Evolutionary conservation across 1,140 invertebrate genomes (phyloP).

Genomic region (Akabosia matsudoensis): DNA sequence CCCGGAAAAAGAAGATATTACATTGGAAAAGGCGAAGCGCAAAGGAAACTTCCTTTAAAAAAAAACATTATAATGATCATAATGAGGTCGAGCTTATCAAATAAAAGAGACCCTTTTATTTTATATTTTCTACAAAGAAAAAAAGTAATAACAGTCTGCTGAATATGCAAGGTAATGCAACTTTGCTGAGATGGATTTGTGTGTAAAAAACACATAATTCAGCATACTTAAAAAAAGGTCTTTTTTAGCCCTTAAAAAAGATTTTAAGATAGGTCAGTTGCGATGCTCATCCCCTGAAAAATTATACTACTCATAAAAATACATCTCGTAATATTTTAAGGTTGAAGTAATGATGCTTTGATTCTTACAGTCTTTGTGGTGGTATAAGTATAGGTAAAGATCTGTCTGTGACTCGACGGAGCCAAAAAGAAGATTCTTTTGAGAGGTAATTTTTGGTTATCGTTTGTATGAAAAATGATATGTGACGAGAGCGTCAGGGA

Average conservation of each 20-base stretch:
- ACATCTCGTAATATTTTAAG: too few species aligned
- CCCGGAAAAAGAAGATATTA: not conserved
- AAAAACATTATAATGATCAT: conserved; percentile 3
- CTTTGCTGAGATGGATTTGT: conserved; percentile 15
- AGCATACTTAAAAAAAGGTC: not conserved
- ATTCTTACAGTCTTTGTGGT: not conserved
- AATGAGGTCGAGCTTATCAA: conserved; percentile 22
- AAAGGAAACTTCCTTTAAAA: conserved; percentile 6
- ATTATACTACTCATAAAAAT: too few species aligned
- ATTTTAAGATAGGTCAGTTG: conserved; percentile 7
- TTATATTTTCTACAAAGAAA: not conserved
- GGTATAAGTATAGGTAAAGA: not conserved
- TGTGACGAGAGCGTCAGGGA: too few species aligned
- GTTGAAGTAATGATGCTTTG: not conserved
- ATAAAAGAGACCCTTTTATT: conserved; percentile 15
- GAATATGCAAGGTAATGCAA: conserved; percentile 23
- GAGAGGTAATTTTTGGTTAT: not conserved
- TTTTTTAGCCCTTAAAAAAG: not conserved
- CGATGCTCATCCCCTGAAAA: not conserved
- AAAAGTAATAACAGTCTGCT: not conserved
- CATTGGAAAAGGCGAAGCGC: not conserved
- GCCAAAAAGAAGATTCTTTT: not conserved
- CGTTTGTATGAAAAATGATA: too few species aligned
- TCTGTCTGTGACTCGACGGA: not conserved
- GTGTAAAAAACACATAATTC: conserved; percentile 1